Evolutionary conservation across 2,888 invertebrate genomes (phyloP).

Genomic region (Eumerus sabulonum): DNA sequence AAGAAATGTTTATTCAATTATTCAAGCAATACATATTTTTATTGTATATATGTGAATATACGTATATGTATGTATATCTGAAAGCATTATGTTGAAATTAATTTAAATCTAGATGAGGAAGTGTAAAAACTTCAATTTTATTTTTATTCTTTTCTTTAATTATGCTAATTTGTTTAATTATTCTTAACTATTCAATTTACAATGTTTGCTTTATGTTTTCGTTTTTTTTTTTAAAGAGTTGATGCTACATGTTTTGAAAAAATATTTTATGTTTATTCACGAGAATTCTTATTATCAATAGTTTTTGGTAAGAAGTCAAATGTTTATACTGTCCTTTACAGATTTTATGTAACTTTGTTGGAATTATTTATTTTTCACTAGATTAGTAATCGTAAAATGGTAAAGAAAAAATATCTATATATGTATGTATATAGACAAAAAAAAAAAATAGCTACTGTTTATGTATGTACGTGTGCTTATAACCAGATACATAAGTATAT

Average conservation of each 20-base stretch:
- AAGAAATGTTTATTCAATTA: neutral
- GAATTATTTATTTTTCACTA: neutral
- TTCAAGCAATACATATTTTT: slow-evolving; percentile 17
- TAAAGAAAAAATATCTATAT: too few relatives aligned
- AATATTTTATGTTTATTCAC: slow-evolving; percentile 47
- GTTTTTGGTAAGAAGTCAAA: slow-evolving; percentile 20
- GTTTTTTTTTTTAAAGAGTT: slow-evolving; percentile 35
- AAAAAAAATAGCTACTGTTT: too few relatives aligned
- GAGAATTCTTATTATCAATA: slow-evolving; percentile 6
- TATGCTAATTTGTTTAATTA: slow-evolving; percentile 52
- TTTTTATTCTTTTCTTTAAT: slow-evolving; percentile 44
- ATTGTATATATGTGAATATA: too few relatives aligned
- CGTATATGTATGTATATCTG: neutral
- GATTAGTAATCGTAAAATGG: too few relatives aligned
- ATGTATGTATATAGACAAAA: too few relatives aligned
- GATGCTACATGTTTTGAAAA: slow-evolving; percentile 57
- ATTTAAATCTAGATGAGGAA: slow-evolving; percentile 24
- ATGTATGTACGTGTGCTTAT: too few relatives aligned
- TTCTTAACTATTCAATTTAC: slow-evolving; percentile 62
- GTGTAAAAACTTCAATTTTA: slow-evolving; percentile 29
- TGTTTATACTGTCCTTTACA: neutral
- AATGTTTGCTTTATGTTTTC: slow-evolving; percentile 36
- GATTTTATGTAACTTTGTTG: neutral
- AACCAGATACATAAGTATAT: too few relatives aligned
- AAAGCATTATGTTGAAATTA: slow-evolving; percentile 25